Evolutionary conservation across 2,888 invertebrate genomes (phyloP).

Genomic region (Nomada hirtipes): DNA sequence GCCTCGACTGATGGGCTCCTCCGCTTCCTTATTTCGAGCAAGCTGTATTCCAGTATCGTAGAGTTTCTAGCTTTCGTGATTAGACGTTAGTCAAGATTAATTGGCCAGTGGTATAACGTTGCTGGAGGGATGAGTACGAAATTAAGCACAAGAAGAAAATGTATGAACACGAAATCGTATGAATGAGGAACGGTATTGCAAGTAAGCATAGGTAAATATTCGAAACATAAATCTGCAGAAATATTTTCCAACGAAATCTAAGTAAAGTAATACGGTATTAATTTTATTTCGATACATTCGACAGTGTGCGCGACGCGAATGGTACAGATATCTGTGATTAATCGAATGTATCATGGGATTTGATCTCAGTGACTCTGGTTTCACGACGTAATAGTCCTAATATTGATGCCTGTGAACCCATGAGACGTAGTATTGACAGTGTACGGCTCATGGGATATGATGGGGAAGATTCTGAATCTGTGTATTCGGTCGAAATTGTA

Average conservation of each 20-base stretch:
- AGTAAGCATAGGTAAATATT: too few species aligned
- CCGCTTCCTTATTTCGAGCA: conserved; percentile 20
- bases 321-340: background rate
- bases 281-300: background rate
- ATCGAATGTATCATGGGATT: background rate
- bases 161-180: too few species aligned
- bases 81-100: conserved; percentile 40
- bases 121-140: background rate
- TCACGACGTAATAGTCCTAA: background rate
- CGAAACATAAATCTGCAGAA: too few species aligned
- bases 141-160: background rate
- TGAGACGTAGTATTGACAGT: background rate
- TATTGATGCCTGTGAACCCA: background rate
- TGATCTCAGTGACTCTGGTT: background rate
- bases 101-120: conserved; percentile 17
- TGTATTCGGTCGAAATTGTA: too few species aligned
- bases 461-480: background rate
- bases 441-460: background rate
- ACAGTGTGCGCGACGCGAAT: background rate
- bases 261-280: background rate
- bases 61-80: conserved; percentile 32
- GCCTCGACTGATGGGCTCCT: background rate
- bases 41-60: background rate
- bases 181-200: background rate
- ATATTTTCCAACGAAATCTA: too few species aligned